Percentiles rank a stretch among this genome's conserved stretches.
phyloP scores from a whole-genome alignment of 2,888 invertebrate genomes.

The Sesamia inferens region DNA sequence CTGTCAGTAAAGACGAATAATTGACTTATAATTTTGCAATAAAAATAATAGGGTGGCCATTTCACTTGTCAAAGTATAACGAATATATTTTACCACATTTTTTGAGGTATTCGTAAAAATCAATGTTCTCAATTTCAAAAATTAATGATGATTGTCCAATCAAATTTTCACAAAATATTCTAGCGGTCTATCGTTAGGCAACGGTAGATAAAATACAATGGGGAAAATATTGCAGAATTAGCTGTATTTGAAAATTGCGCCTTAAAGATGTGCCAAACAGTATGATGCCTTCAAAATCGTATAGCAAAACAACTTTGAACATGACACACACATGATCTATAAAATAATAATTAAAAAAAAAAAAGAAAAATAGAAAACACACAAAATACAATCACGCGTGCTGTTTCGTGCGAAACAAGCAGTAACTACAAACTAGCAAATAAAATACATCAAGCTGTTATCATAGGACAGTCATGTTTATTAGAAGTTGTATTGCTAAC shows the following conservation, averaged over 20 bases:
- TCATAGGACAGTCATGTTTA: conserved; percentile 26
- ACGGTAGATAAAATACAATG: not conserved
- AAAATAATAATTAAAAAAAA: too few relatives aligned
- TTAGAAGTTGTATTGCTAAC: conserved; percentile 14
- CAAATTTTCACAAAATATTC: not conserved
- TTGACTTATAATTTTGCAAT: too few relatives aligned
- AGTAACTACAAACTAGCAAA: conserved; percentile 35
- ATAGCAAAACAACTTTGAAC: conserved; percentile 10
- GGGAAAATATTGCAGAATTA: too few relatives aligned
- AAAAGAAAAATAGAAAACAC: conserved; percentile 1
- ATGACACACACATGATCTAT: conserved; percentile 30
- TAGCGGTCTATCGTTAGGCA: not conserved
- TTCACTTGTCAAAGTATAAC: not conserved
- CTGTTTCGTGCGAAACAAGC: conserved; percentile 33
- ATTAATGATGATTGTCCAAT: not conserved
- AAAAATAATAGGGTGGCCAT: not conserved
- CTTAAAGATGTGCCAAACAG: too few relatives aligned
- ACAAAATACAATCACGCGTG: conserved; percentile 16
- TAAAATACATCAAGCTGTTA: conserved; percentile 32
- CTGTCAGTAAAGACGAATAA: too few relatives aligned
- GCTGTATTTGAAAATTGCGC: too few relatives aligned
- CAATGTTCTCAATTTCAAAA: not conserved
- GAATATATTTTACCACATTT: not conserved
- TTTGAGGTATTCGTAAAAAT: fast-evolving
- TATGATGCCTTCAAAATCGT: not conserved